phyloP scores from a whole-genome alignment of 2,888 invertebrate genomes.

The Nemurella pictetii region DNA sequence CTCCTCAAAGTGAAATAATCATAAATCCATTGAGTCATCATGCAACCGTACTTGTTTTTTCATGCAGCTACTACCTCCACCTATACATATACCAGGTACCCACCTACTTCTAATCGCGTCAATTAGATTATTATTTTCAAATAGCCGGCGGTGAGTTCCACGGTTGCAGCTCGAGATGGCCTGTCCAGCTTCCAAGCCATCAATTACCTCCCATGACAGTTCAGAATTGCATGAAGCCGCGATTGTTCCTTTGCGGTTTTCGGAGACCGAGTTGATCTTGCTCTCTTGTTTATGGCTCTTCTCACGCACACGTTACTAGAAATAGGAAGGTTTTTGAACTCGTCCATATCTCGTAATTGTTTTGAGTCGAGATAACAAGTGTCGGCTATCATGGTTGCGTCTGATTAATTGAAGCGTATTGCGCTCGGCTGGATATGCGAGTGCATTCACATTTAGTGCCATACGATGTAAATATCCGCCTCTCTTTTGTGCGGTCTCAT shows the following conservation, averaged over 20 bases:
- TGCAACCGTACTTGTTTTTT: background rate
- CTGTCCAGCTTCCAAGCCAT: background rate
- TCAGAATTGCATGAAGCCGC: background rate
- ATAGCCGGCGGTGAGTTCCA: background rate
- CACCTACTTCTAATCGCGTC: background rate
- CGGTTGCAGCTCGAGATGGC: background rate
- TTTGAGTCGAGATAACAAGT: conserved; percentile 24
- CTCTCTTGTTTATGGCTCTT: background rate
- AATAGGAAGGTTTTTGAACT: conserved; percentile 28
- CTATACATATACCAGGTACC: too few species aligned
- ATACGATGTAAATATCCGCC: background rate
- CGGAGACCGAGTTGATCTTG: background rate
- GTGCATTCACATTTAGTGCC: background rate
- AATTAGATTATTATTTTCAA: conserved; percentile 19
- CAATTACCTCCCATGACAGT: background rate
- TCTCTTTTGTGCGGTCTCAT: background rate
- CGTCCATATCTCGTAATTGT: conserved; percentile 25
- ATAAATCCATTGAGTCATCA: background rate
- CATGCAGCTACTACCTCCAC: too few species aligned
- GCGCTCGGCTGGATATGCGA: background rate
- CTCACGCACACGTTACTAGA: background rate
- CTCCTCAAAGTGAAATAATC: background rate
- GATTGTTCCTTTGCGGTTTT: background rate
- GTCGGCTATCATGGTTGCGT: background rate
- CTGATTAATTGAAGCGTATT: conserved; percentile 5